Percentiles rank a stretch among this genome's conserved stretches.
Evolutionary conservation across 2,888 invertebrate genomes (phyloP).

Genomic region (Hyposoter didymator): DNA sequence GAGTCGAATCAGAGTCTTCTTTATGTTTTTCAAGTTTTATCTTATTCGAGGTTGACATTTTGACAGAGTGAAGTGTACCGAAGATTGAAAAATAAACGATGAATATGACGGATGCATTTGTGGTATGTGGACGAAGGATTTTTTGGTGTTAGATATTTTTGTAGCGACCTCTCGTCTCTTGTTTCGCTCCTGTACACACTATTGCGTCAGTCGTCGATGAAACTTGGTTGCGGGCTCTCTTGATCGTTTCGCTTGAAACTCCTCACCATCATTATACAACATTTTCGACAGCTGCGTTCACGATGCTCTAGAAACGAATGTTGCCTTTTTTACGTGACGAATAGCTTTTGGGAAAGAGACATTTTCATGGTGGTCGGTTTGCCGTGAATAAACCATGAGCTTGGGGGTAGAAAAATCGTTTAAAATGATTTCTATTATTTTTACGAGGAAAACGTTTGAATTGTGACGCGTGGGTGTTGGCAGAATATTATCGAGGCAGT

Average conservation of each 20-base stretch:
- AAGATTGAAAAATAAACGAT: neutral
- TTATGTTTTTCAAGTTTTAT: neutral
- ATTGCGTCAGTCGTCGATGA: slow-evolving; percentile 28
- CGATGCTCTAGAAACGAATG: neutral
- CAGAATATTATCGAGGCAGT: neutral
- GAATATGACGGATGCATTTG: neutral
- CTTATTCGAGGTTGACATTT: neutral
- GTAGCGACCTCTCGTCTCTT: neutral
- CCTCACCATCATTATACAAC: neutral
- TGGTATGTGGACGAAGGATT: slow-evolving; percentile 2
- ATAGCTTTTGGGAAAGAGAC: neutral
- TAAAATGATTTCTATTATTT: neutral
- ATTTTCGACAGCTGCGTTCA: neutral
- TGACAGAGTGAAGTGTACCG: neutral
- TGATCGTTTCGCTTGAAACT: neutral
- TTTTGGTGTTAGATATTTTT: neutral
- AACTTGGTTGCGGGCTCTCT: neutral
- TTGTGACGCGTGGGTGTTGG: neutral
- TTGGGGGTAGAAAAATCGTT: neutral
- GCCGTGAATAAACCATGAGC: neutral
- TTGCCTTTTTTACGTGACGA: neutral
- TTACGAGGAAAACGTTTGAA: neutral
- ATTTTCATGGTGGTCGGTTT: neutral
- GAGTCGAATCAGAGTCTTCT: neutral
- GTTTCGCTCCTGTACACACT: neutral